Percentiles rank a stretch among this genome's conserved stretches.
Conservation (phyloP, 2,113 vertebrate genomes). For the Periophthalmodon schlosseri region DNA sequence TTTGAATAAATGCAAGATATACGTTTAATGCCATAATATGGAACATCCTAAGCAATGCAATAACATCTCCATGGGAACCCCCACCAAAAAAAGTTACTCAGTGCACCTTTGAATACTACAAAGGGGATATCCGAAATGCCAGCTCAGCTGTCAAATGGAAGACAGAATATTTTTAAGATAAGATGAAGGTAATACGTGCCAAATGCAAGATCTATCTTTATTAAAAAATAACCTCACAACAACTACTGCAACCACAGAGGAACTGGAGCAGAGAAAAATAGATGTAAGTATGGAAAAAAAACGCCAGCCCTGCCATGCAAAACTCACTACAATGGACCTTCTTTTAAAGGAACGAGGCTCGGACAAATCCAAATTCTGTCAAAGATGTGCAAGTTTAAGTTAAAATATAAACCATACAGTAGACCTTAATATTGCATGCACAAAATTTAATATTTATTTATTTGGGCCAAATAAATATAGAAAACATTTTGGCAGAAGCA, state of each 20-base stretch:
- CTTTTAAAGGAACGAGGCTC: conserved; percentile 67
- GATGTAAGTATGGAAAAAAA: conserved; percentile 19
- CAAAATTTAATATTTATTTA: neutral
- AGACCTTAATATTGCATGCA: neutral
- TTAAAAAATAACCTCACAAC: neutral
- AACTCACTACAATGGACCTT: conserved; percentile 78
- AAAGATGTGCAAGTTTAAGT: conserved; percentile 39
- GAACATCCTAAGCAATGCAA: neutral
- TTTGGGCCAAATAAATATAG: neutral
- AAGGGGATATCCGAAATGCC: neutral
- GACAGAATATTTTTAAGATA: neutral
- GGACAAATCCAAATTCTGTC: conserved; percentile 70
- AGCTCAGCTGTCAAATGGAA: neutral
- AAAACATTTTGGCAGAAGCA: neutral
- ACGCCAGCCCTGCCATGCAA: conserved; percentile 49
- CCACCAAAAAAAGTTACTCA: neutral
- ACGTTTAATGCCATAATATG: neutral
- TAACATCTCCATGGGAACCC: neutral
- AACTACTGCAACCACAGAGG: conserved; percentile 44
- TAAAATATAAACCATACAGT: neutral
- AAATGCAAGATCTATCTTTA: neutral
- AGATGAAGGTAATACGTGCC: neutral
- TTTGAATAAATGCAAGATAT: neutral
- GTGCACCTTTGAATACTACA: neutral
- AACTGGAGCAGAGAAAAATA: conserved; percentile 7